Evolutionary conservation across 2,888 invertebrate species (phyloP), one percentile per base, ranked within the genome.

Genomic region (Orthosia gracilis): DNA sequence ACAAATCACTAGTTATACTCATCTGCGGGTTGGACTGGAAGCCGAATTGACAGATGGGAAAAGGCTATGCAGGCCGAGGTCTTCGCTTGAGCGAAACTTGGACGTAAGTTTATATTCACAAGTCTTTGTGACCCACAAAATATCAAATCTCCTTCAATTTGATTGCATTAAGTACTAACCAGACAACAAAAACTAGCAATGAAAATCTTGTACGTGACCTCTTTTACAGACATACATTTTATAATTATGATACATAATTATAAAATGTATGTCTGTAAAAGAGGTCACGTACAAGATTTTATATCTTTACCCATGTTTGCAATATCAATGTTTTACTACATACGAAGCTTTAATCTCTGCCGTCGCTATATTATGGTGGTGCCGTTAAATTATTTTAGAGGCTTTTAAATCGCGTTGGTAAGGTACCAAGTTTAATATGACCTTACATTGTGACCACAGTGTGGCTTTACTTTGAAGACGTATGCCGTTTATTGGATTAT

Each of bases 301-400:
- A 79, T 79, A 54, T 26, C 40, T 59, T 54, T 49, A 17, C 72
- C 23, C 54, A 65, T 40, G 49, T 58, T n/a, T 18, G 54, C 52
- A 78, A 78, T 81, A 49, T 66, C 57, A 82, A 70, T 76, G 18
- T 82, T 79, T 80, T 70, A 80, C 70, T 55, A 72, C 82, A n/a
- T 58, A 76, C 57, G 52, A 54, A 82, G 78, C 72, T 82, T 40
- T 82, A 82, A 80, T 80, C 83, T 63, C 58, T 65, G 40, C 59
- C 52, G 69, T 40, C 68, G 47, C 67, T 71, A n/a, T n/a, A n/a
- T 75, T 67, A 85, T 69, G 77, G 61, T 23, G 50, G 31, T 13
- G 40, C 64, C 83, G 73, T 83, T 77, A 85, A 82, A 77, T 68
- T 73, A 83, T 78, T 83, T 81, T 70, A 81, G 57, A 69, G 73